phyloP scores from a whole-genome alignment of 2,888 invertebrate genomes.

The Meloe dianella region DNA sequence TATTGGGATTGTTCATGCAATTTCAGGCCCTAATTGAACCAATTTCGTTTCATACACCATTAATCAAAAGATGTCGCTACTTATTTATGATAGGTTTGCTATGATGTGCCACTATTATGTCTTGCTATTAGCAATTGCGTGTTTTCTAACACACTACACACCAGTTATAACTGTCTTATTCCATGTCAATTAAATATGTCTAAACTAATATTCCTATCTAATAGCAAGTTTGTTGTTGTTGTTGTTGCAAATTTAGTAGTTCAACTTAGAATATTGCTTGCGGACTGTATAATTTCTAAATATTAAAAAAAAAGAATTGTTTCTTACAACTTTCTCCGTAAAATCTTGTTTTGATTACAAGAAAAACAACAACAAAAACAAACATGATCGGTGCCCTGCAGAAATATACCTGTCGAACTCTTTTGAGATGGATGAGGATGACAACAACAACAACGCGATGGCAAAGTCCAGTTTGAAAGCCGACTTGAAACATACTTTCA shows the following conservation, averaged over 20 bases:
- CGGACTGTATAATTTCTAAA: not conserved
- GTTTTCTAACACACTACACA: slow-evolving; percentile 35
- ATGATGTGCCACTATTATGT: slow-evolving; percentile 39
- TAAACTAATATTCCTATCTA: slow-evolving; percentile 10
- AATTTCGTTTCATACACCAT: slow-evolving; percentile 37
- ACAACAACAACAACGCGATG: slow-evolving; percentile 31
- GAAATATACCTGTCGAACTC: slow-evolving; percentile 1
- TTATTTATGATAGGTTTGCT: slow-evolving; percentile 37
- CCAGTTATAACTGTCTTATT: slow-evolving; percentile 37
- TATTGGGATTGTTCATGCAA: not conserved
- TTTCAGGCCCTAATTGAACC: slow-evolving; percentile 28
- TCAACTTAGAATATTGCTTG: not conserved
- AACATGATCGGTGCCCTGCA: not conserved
- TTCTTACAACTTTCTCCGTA: not conserved
- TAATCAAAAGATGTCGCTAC: slow-evolving; percentile 45
- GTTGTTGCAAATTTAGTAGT: slow-evolving; percentile 23
- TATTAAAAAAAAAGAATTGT: not conserved
- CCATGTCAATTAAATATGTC: slow-evolving; percentile 38
- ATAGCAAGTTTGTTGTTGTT: too few species aligned
- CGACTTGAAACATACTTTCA: slow-evolving; percentile 47
- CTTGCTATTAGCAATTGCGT: slow-evolving; percentile 37
- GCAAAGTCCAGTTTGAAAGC: slow-evolving; percentile 41
- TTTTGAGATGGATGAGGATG: not conserved
- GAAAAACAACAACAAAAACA: not conserved
- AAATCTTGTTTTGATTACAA: not conserved